A percentile compares a stretch with the other conserved stretches of the same genome.
phyloP scores from a whole-genome alignment of 2,888 invertebrate genomes.

The Disparrhopalites patrizii region DNA sequence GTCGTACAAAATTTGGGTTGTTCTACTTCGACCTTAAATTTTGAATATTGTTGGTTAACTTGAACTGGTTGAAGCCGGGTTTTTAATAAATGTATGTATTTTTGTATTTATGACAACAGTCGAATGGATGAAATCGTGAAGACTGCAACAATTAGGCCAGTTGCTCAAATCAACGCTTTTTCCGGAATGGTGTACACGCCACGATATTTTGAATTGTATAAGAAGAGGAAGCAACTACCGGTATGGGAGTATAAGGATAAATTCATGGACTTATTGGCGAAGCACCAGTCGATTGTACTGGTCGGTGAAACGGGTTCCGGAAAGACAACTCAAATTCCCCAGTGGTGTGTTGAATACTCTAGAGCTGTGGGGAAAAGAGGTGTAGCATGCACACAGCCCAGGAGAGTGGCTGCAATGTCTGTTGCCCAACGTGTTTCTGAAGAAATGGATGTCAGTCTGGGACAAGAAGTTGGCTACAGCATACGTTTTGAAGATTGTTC shows the following conservation, averaged over 20 bases:
- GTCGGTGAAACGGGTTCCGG: constrained; percentile 99
- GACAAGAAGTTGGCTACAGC: constrained; percentile 89
- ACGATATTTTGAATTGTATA: constrained; percentile 76
- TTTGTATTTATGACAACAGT: background rate
- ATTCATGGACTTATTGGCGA: constrained; percentile 88
- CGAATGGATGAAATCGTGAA: constrained; percentile 6
- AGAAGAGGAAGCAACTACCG: constrained; percentile 84
- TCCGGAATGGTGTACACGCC: constrained; percentile 80
- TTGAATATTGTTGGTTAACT: background rate
- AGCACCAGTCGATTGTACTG: constrained; percentile 89
- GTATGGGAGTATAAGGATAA: constrained; percentile 97
- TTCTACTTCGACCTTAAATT: background rate
- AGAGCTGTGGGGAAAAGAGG: constrained; percentile 62
- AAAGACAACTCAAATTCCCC: constrained; percentile 99
- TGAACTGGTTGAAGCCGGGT: background rate
- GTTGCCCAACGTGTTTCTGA: constrained; percentile 98
- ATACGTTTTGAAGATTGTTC: constrained; percentile 99
- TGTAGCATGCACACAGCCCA: constrained; percentile 96
- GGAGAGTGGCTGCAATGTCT: constrained; percentile 98
- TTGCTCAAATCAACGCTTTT: constrained; percentile 64
- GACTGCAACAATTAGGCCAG: constrained; percentile 48
- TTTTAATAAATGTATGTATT: background rate
- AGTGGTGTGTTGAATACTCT: constrained; percentile 80
- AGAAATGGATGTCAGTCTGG: constrained; percentile 95
- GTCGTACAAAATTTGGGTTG: too few species aligned